Evolutionary conservation across 2,797 vertebrate genomes (phyloP), one percentile per base, ranked within the genome.

Genomic region (Sebastes melanostomus): DNA sequence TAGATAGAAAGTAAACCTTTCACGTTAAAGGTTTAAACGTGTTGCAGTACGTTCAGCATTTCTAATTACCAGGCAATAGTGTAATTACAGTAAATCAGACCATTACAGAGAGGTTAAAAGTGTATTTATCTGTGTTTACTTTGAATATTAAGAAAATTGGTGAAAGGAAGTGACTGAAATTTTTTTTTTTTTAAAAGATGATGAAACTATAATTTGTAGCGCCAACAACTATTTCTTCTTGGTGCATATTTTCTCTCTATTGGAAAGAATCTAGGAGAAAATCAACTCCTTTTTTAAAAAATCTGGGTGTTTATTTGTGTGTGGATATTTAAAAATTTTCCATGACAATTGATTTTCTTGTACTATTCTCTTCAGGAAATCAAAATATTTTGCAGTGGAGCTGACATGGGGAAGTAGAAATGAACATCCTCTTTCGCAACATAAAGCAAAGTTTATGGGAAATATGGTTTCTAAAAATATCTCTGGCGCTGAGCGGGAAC

Each of bases 391-490:
- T 11, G 68, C 27, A 12, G n/a, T 36, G 42, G 38, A 66, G 46
- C 18, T 38, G 22, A 72, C 9, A 22, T 42, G 3, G 6, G 52
- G 14, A 8, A 29, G 50, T 16, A 22, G 14, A 46, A 36, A 12
- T 14, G 9, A 71, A 82, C n/a, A 62, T 70, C 50, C 32, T 67
- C 62, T 60, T 72, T 52, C 50, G 30, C 29, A 36, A 77, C 74
- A 66, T n/a, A n/a, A 59, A 54, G 27, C 55, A 54, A 60, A 52
- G 36, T 72, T 72, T 59, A 63, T 38, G 55, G 72, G 38, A 75
- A 77, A 81, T 29, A 60, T 30, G 52, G 16, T 65, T 73, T 62
- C 46, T 50, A 42, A 46, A 69, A 71, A 70, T 22, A 50, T 62
- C 12, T 69, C 10, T 11, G 16, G 29, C 4, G n/a, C 52, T 25